Conservation (phyloP, 2,797 vertebrate genomes). For the Notolabrus celidotus region DNA sequence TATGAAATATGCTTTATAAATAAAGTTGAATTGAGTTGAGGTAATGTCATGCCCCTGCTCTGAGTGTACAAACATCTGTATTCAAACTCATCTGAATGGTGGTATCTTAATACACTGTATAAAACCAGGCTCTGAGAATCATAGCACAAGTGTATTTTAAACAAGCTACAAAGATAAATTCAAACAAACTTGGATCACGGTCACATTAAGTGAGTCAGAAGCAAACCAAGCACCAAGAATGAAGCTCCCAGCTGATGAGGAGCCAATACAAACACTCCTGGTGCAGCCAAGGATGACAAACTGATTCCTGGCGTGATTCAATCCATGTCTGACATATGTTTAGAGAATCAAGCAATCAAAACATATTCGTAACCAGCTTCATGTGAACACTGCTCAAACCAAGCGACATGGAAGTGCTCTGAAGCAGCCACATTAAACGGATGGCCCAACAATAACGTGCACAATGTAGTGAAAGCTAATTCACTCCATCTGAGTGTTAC, state of each 20-base stretch:
- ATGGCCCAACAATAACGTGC: not conserved
- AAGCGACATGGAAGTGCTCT: not conserved
- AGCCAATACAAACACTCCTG: conserved; percentile 47
- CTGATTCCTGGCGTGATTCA: conserved; percentile 11
- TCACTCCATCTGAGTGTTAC: too few relatives aligned
- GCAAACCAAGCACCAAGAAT: conserved; percentile 10
- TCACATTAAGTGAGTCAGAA: conserved; percentile 37
- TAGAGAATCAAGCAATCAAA: conserved; percentile 20
- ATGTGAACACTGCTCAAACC: conserved; percentile 7
- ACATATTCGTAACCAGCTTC: conserved; percentile 4
- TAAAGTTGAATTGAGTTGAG: too few relatives aligned
- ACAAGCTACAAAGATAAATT: conserved; percentile 27
- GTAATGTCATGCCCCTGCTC: too few relatives aligned
- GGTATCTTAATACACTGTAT: not conserved
- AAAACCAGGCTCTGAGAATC: not conserved
- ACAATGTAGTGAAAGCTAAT: too few relatives aligned
- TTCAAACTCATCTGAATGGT: not conserved
- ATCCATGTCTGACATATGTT: conserved; percentile 31
- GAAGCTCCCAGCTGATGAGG: conserved; percentile 33
- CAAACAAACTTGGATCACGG: conserved; percentile 26
- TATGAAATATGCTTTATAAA: too few relatives aligned
- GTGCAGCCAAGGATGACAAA: conserved; percentile 33
- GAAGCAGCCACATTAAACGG: not conserved
- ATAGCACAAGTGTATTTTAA: not conserved
- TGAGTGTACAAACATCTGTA: too few relatives aligned